These are phyloP conservation scores for Prietella phreatophila DNA, from an alignment of 2,113 vertebrate species.

Conservation along the genomic window DNA sequence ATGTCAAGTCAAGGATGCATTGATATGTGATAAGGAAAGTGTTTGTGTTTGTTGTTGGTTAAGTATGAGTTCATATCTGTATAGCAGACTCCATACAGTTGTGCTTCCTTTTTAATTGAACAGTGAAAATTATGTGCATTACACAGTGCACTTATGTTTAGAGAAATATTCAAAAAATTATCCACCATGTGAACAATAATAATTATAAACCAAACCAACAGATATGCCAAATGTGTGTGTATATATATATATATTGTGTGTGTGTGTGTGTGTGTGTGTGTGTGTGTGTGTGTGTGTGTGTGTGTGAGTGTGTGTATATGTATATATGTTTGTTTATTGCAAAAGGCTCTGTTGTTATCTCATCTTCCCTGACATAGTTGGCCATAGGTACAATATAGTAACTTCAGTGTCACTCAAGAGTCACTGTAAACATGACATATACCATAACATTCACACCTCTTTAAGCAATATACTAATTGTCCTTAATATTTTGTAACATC, in stretches of 20 bases:
- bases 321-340: neutral
- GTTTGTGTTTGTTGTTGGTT: neutral
- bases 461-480: neutral
- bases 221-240: neutral
- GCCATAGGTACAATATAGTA: neutral
- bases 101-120: neutral
- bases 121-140: neutral
- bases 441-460: neutral
- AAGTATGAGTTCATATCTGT: neutral
- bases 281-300: too few species aligned
- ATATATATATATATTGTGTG: too few species aligned
- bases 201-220: neutral
- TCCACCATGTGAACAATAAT: neutral
- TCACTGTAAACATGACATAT: neutral
- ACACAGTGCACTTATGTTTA: neutral
- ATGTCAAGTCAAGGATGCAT: neutral
- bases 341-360: neutral
- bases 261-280: too few species aligned
- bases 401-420: neutral
- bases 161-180: neutral
- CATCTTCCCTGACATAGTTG: neutral
- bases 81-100: neutral
- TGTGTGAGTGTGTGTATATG: too few species aligned
- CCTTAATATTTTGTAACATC: neutral
- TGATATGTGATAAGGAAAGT: neutral